These are phyloP conservation scores for Fulica atra DNA, from an alignment of 2,113 vertebrate genomes.

Conservation along the genomic window DNA sequence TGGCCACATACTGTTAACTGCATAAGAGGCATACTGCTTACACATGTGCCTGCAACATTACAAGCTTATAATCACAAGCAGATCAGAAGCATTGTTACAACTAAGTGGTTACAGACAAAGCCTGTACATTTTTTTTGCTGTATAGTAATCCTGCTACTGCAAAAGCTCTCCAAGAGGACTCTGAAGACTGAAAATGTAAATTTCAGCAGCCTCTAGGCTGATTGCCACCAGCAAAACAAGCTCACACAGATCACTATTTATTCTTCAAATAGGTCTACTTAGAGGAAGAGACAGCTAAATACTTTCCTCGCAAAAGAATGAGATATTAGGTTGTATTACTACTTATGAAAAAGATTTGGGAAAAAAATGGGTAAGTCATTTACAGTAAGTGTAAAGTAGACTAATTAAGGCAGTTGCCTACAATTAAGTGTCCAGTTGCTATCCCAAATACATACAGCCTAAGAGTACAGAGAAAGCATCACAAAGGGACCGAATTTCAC, in stretches of 20 bases:
- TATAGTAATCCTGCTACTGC: background rate
- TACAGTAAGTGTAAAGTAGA: background rate
- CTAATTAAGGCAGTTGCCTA: background rate
- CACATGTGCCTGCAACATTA: background rate
- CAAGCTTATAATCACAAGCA: background rate
- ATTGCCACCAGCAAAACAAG: background rate
- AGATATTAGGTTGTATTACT: background rate
- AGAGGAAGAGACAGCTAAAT: background rate
- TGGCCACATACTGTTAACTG: accelerated
- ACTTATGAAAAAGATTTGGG: background rate
- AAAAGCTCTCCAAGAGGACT: background rate
- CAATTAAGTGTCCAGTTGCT: background rate
- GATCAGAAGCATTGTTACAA: background rate
- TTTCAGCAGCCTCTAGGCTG: background rate
- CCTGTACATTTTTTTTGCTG: background rate
- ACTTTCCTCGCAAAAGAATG: background rate
- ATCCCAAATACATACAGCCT: background rate
- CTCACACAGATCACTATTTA: background rate
- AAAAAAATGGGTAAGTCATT: background rate
- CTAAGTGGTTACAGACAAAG: background rate
- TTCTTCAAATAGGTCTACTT: background rate
- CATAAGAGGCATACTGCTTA: background rate
- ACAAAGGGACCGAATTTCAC: background rate
- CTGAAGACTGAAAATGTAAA: background rate
- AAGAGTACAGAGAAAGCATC: background rate